Evolutionary conservation across 1,140 invertebrate species (phyloP).

Genomic region (Drosophila equinoxialis): DNA sequence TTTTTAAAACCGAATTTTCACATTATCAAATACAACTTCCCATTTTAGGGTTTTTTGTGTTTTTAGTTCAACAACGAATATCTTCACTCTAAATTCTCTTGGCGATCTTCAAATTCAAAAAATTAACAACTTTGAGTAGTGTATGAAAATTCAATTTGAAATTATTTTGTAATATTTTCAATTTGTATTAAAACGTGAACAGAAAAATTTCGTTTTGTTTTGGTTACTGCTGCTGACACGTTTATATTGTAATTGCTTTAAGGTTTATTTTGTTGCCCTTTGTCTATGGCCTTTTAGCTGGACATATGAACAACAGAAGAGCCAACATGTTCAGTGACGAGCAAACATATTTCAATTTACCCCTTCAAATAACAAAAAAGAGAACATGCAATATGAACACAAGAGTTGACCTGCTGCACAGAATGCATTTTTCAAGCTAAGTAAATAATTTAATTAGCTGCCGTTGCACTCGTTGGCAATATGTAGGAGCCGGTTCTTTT

Average conservation of each 20-base stretch:
- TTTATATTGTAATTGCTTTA: constrained; percentile 55
- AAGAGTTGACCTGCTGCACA: constrained; percentile 36
- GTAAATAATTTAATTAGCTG: constrained; percentile 76
- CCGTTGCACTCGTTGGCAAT: not conserved
- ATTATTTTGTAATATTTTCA: constrained; percentile 76
- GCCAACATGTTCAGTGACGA: not conserved
- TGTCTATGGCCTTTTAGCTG: not conserved
- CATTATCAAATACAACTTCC: too few species aligned
- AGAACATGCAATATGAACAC: constrained; percentile 5
- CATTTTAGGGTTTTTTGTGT: too few species aligned
- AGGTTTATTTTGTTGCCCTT: constrained; percentile 7
- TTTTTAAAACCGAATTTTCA: too few species aligned
- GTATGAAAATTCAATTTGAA: constrained; percentile 41
- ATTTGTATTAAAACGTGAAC: constrained; percentile 62
- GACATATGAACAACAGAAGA: not conserved
- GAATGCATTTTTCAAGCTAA: constrained; percentile 40
- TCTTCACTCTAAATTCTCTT: too few species aligned
- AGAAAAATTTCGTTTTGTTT: constrained; percentile 32
- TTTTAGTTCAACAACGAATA: too few species aligned
- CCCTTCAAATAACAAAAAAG: not conserved
- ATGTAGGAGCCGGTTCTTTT: constrained; percentile 13
- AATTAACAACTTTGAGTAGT: not conserved
- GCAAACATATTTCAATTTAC: constrained; percentile 16
- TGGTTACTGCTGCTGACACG: constrained; percentile 39
- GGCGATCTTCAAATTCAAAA: too few species aligned